These are phyloP conservation scores for Formica exsecta DNA, from an alignment of 1,140 invertebrate species.

Conservation along the genomic window DNA sequence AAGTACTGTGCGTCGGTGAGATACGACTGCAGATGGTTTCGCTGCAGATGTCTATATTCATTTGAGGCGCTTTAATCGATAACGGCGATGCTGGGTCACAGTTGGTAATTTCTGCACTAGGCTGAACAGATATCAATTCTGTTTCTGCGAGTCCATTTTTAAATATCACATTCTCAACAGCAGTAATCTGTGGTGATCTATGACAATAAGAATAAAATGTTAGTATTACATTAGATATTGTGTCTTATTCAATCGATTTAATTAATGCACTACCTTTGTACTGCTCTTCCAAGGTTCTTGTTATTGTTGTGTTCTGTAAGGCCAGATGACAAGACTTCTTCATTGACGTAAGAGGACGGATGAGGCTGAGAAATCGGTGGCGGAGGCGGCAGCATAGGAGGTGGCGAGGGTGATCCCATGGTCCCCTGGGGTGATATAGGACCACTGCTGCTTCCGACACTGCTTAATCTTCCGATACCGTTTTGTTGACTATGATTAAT, in stretches of 20 bases:
- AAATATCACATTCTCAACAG: constrained; percentile 80
- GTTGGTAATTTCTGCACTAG: constrained; percentile 61
- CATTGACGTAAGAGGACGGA: constrained; percentile 84
- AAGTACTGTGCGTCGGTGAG: constrained; percentile 80
- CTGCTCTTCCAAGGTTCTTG: constrained; percentile 81
- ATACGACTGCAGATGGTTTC: constrained; percentile 75
- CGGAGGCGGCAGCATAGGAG: constrained; percentile 82
- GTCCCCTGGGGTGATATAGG: constrained; percentile 87
- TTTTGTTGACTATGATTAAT: constrained; percentile 85
- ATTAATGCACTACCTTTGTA: constrained; percentile 79
- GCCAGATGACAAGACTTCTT: constrained; percentile 80
- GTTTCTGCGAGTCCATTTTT: constrained; percentile 75
- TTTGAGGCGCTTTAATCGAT: constrained; percentile 80
- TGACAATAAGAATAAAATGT: constrained; percentile 23
- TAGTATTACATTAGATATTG: neutral
- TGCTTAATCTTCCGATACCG: constrained; percentile 83
- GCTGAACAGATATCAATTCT: constrained; percentile 70
- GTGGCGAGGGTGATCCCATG: constrained; percentile 84
- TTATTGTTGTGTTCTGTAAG: constrained; percentile 85
- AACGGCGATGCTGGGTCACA: constrained; percentile 60
- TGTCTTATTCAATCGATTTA: neutral
- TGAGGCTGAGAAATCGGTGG: constrained; percentile 76
- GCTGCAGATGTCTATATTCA: constrained; percentile 82
- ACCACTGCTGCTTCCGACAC: constrained; percentile 87
- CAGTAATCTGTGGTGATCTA: constrained; percentile 75